These are phyloP conservation scores for Euplexia lucipara DNA, from an alignment of 2,888 invertebrate genomes.

Conservation along the genomic window DNA sequence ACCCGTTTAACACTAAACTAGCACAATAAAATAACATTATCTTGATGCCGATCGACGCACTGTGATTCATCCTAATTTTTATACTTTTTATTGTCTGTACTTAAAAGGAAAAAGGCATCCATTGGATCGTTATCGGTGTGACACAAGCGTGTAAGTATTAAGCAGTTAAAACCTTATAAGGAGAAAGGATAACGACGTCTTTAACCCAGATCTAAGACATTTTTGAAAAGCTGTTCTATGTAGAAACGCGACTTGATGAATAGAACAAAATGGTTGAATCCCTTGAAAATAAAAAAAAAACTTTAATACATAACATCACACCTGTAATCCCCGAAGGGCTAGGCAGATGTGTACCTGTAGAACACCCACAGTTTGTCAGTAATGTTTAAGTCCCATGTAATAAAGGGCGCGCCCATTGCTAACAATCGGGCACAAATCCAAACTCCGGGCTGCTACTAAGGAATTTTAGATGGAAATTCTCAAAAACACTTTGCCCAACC, in stretches of 20 bases:
- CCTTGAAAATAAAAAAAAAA: too few relatives aligned
- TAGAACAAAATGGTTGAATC: background rate
- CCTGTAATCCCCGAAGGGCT: too few relatives aligned
- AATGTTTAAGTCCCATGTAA: too few relatives aligned
- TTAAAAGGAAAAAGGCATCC: conserved; percentile 16
- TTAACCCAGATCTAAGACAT: conserved; percentile 27
- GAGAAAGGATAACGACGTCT: conserved; percentile 27
- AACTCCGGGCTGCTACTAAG: too few relatives aligned
- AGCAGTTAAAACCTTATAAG: conserved; percentile 16
- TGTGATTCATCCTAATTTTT: conserved; percentile 55
- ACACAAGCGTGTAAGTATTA: conserved; percentile 26
- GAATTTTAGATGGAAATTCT: too few relatives aligned
- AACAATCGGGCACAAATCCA: too few relatives aligned
- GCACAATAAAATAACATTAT: conserved; percentile 74
- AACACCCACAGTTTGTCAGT: too few relatives aligned
- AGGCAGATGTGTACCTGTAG: too few relatives aligned
- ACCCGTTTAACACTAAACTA: conserved; percentile 73
- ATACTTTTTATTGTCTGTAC: conserved; percentile 45
- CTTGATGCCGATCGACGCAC: conserved; percentile 54
- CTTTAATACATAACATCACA: too few relatives aligned
- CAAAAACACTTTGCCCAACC: too few relatives aligned
- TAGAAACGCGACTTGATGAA: background rate
- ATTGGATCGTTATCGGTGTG: conserved; percentile 28
- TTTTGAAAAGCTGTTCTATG: background rate
- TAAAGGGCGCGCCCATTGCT: too few relatives aligned